Evolutionary conservation across 2,797 vertebrate genomes (phyloP), one percentile per base, ranked within the genome.

Genomic region (Emydoidea blandingii): DNA sequence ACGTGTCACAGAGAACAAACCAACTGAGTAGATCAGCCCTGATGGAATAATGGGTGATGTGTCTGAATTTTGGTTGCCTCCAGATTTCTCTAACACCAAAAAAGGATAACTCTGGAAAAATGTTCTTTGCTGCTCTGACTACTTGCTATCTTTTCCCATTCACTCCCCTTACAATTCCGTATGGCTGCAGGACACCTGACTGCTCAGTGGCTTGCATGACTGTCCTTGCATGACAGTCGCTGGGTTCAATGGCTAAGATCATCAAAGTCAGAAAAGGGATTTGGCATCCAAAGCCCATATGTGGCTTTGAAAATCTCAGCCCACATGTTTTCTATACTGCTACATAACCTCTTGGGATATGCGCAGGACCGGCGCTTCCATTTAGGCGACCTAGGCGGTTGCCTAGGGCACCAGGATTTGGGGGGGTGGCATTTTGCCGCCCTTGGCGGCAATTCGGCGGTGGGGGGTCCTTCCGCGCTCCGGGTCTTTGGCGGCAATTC

Each of bases 141-240:
- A 74, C 90, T 93, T 85, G 31, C 44, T 95, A 12, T 23, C 12
- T 90, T 95, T 92, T 6, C 88, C 65, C 59, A 15, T 29, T 90
- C 41, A 9, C 6, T 68, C 81, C 90, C 65, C 7, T 90, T 87
- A 81, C 88, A 78, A 0, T 88, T 74, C 19, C 0, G 0, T 9
- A 72, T 31, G 4, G 41, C 72, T 29, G 25, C 72, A 76, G 37
- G 41, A 27, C 85, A 12, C 31, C 49, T 29, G 86, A 5, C 57
- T 79, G 54, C 54, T 62, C 6, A 1, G 85, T 49, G 72, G 29
- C n/a, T 31, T 4, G 0, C 27, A 27, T 6, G 89, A 27, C 0
- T 10, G 12, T 3, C 81, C 65, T 84, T 18, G 81, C 47, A 47
- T 79, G n/a, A 76, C 0, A 1, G 23, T 74, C 1, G 0, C 2